phyloP scores from a whole-genome alignment of 2,888 invertebrate genomes.

The Glaucopsyche alexis region DNA sequence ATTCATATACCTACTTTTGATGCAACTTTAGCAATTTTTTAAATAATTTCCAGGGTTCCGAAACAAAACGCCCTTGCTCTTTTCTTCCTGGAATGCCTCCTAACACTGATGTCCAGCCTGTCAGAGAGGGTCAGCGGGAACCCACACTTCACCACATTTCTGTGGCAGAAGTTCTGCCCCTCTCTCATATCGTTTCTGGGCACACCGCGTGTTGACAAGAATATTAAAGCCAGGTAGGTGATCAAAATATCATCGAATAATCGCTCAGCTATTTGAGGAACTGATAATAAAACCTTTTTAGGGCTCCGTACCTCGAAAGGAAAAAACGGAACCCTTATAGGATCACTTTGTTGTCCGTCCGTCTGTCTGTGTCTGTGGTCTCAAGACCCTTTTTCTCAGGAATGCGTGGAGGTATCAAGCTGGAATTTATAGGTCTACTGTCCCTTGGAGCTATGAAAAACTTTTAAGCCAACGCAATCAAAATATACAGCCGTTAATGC shows the following conservation, averaged over 20 bases:
- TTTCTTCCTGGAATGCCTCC: slow-evolving; percentile 91
- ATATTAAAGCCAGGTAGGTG: slow-evolving; percentile 83
- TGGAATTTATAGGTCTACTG: too few species aligned
- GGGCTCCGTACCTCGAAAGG: too few species aligned
- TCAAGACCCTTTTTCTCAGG: too few species aligned
- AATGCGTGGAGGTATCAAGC: too few species aligned
- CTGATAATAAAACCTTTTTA: too few species aligned
- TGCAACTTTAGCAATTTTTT: neutral
- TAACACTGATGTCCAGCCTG: slow-evolving; percentile 90
- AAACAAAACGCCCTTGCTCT: slow-evolving; percentile 84
- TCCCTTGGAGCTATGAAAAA: too few species aligned
- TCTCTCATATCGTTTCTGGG: slow-evolving; percentile 92
- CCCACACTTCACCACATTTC: slow-evolving; percentile 91
- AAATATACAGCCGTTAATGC: too few species aligned
- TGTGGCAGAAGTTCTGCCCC: slow-evolving; percentile 96
- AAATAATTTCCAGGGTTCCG: slow-evolving; percentile 71
- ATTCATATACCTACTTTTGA: neutral
- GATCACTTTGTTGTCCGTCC: too few species aligned
- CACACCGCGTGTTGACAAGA: slow-evolving; percentile 91
- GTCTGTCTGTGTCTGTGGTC: too few species aligned
- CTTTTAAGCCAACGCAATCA: too few species aligned
- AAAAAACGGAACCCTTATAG: too few species aligned
- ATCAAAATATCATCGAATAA: slow-evolving; percentile 33
- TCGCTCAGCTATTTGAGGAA: too few species aligned
- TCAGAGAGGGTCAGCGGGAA: slow-evolving; percentile 91